A percentile compares a stretch with the other conserved stretches of the same genome.
These are phyloP conservation scores for Anoura caudifer DNA, from an alignment of 2,113 vertebrate species.

Conservation along the genomic window DNA sequence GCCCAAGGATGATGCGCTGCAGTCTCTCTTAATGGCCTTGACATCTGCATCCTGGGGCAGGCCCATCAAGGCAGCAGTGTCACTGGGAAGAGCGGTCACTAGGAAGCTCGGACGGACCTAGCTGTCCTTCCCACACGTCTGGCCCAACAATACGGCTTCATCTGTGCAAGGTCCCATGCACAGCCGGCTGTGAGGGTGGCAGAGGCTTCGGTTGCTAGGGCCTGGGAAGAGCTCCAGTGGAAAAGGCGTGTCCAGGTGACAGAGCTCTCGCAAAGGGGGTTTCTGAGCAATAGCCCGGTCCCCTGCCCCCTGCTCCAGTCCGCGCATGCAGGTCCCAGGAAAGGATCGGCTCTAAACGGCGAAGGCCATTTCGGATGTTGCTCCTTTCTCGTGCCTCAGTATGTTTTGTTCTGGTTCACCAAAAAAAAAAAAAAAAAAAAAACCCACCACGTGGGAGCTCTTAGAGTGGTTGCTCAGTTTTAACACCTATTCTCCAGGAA, in stretches of 20 bases:
- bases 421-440: not conserved
- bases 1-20: not conserved
- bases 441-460: rapidly evolving
- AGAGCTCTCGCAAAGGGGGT: not conserved
- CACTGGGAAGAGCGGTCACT: not conserved
- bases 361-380: not conserved
- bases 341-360: not conserved
- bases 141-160: not conserved
- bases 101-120: not conserved
- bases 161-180: too few species aligned
- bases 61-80: not conserved
- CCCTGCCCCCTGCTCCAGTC: not conserved
- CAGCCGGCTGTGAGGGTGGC: too few species aligned
- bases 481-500: not conserved
- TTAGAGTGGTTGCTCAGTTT: not conserved
- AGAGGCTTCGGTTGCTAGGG: not conserved
- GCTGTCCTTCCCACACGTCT: not conserved
- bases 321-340: not conserved
- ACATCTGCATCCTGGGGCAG: not conserved
- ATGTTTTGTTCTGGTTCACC: not conserved
- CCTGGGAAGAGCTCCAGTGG: rapidly evolving
- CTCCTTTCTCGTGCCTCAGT: not conserved
- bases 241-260: not conserved
- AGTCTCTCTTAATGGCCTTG: slow-evolving; percentile 18
- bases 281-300: not conserved